Conservation (phyloP, 2,797 vertebrate genomes). For the Huso huso region DNA sequence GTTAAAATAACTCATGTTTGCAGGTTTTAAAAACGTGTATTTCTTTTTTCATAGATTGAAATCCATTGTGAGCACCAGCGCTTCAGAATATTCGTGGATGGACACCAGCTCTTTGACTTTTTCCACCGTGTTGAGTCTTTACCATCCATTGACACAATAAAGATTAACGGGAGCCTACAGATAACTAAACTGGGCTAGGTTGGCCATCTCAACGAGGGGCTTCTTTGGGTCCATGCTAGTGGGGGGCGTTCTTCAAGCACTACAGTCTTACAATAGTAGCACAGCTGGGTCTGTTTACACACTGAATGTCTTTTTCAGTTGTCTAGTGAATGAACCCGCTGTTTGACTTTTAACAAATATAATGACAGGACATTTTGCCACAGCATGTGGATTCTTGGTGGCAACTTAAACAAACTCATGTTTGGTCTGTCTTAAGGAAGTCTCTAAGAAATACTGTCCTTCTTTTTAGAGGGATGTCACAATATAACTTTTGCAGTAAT, state of each 20-base stretch:
- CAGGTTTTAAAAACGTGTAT: not conserved
- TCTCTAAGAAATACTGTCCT: no score
- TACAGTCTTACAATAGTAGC: slow-evolving; percentile 43
- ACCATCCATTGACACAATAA: slow-evolving; percentile 85
- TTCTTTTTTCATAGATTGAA: slow-evolving; percentile 72
- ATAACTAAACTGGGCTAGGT: slow-evolving; percentile 92
- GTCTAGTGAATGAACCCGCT: no score
- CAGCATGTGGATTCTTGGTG: no score
- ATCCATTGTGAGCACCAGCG: slow-evolving; percentile 96
- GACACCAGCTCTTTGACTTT: slow-evolving; percentile 99
- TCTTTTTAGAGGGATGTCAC: no score
- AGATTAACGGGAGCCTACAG: slow-evolving; percentile 91
- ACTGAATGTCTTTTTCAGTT: slow-evolving; percentile 8
- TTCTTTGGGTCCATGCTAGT: slow-evolving; percentile 8
- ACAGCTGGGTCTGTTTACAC: slow-evolving; percentile 38
- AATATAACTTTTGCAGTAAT: no score
- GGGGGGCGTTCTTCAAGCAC: slow-evolving; percentile 25
- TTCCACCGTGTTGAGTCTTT: slow-evolving; percentile 95
- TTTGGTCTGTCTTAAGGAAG: no score
- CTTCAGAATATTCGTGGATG: slow-evolving; percentile 96
- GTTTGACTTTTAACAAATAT: slow-evolving; percentile 1
- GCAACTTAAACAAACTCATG: no score
- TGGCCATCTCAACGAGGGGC: slow-evolving; percentile 31
- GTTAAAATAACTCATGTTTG: not conserved
- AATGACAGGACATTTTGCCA: no score